Percentiles rank a stretch among this genome's conserved stretches.
These are phyloP conservation scores for Temnothorax curvispinosus DNA, from an alignment of 1,140 invertebrate species.

Conservation along the genomic window DNA sequence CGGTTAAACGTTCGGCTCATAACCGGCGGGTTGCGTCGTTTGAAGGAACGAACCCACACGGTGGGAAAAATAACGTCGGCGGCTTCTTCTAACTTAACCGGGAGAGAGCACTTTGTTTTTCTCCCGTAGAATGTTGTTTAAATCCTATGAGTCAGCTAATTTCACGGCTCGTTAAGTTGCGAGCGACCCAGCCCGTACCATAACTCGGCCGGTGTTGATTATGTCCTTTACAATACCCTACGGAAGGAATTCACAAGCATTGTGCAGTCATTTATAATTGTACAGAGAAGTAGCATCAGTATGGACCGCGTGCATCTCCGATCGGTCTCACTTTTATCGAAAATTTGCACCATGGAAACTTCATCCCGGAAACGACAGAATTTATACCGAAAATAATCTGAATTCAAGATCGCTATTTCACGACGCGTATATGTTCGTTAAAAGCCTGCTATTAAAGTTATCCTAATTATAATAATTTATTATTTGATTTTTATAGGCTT, in stretches of 20 bases:
- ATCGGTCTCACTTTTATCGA: not conserved
- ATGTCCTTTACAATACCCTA: conserved; percentile 51
- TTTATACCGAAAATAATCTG: not conserved
- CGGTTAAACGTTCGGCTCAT: conserved; percentile 44
- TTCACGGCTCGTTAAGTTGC: conserved; percentile 72
- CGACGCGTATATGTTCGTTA: not conserved
- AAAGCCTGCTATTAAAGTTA: not conserved
- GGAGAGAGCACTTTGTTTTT: conserved; percentile 52
- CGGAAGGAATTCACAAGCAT: conserved; percentile 23
- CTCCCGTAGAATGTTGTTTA: conserved; percentile 46
- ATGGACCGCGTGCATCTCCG: not conserved
- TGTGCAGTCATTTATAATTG: conserved; percentile 35
- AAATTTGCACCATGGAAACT: not conserved
- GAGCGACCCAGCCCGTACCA: conserved; percentile 63
- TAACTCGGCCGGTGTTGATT: conserved; percentile 59
- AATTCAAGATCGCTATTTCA: not conserved
- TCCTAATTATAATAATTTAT: no score
- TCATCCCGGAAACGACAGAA: not conserved
- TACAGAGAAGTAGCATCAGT: not conserved
- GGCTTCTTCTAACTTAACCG: conserved; percentile 55
- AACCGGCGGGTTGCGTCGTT: not conserved
- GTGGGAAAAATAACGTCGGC: conserved; percentile 47
- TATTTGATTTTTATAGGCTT: no score
- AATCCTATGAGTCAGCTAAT: conserved; percentile 68
- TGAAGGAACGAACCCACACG: conserved; percentile 24